phyloP scores from a whole-genome alignment of 2,888 invertebrate species.

The Toxonevra muliebris region DNA sequence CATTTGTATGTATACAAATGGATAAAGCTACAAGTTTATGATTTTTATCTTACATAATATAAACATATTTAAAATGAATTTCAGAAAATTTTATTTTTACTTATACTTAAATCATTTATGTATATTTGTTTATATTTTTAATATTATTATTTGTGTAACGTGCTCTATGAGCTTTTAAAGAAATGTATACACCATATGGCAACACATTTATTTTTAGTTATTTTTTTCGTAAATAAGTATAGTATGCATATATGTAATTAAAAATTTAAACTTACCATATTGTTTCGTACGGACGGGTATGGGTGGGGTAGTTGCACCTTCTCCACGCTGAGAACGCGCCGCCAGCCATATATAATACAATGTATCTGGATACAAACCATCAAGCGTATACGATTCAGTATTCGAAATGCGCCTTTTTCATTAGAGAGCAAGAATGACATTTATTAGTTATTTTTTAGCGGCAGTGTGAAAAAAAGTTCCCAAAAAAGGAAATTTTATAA shows the following conservation, averaged over 20 bases:
- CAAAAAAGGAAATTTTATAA: constrained; percentile 6
- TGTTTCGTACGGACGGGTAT: constrained; percentile 95
- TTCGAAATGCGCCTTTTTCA: constrained; percentile 77
- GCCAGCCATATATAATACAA: constrained; percentile 97
- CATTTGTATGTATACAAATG: not conserved
- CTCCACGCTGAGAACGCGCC: constrained; percentile 90
- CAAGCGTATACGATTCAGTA: constrained; percentile 85
- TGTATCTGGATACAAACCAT: constrained; percentile 93
- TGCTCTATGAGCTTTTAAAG: too few relatives aligned
- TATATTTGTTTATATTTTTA: constrained; percentile 16
- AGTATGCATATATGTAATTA: not conserved
- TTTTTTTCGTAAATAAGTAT: too few relatives aligned
- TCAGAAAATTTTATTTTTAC: too few relatives aligned
- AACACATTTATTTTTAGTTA: constrained; percentile 5
- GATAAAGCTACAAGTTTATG: not conserved
- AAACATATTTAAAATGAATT: too few relatives aligned
- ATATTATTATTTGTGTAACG: not conserved
- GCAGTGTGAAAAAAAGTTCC: constrained; percentile 12
- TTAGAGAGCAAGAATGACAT: not conserved
- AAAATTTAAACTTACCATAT: constrained; percentile 83
- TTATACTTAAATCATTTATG: not conserved
- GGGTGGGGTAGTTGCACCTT: constrained; percentile 94
- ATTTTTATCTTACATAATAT: too few relatives aligned
- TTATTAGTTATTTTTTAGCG: not conserved
- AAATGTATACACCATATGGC: too few relatives aligned